Conservation (phyloP, 2,113 vertebrate species). For the Micronisus gabar region DNA sequence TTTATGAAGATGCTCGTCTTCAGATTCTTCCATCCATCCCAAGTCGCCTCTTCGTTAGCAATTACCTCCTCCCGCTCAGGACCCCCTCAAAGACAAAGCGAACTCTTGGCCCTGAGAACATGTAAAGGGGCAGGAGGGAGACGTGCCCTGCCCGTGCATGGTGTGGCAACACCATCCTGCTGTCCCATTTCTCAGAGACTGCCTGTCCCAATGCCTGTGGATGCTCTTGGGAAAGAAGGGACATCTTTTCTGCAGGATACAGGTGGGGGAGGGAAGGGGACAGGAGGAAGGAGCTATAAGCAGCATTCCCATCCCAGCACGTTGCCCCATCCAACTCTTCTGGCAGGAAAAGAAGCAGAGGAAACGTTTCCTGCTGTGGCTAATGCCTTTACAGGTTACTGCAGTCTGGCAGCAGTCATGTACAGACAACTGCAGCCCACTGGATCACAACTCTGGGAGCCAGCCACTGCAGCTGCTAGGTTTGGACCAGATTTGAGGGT, state of each 20-base stretch:
- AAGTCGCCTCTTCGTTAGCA: not conserved
- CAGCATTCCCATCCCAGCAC: not conserved
- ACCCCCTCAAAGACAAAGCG: not conserved
- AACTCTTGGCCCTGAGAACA: not conserved
- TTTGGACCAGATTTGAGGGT: not conserved
- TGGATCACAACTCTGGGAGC: not conserved
- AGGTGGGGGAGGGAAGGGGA: not conserved
- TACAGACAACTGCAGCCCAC: not conserved
- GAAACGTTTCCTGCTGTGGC: not conserved
- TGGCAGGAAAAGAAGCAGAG: not conserved
- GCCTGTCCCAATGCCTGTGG: not conserved
- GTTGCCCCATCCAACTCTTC: not conserved
- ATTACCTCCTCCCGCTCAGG: not conserved
- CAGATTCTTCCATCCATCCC: not conserved
- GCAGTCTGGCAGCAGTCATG: not conserved
- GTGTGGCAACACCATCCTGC: not conserved
- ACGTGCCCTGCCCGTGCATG: not conserved
- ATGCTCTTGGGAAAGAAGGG: not conserved
- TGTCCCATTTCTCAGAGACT: not conserved
- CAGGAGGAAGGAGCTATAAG: not conserved
- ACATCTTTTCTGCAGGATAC: not conserved
- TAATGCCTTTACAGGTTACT: not conserved
- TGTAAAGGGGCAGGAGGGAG: not conserved
- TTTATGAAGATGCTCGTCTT: not conserved
- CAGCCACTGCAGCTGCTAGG: constrained; percentile 19